Evolutionary conservation across 2,113 vertebrate species (phyloP).

Genomic region (Poecilia latipinna): DNA sequence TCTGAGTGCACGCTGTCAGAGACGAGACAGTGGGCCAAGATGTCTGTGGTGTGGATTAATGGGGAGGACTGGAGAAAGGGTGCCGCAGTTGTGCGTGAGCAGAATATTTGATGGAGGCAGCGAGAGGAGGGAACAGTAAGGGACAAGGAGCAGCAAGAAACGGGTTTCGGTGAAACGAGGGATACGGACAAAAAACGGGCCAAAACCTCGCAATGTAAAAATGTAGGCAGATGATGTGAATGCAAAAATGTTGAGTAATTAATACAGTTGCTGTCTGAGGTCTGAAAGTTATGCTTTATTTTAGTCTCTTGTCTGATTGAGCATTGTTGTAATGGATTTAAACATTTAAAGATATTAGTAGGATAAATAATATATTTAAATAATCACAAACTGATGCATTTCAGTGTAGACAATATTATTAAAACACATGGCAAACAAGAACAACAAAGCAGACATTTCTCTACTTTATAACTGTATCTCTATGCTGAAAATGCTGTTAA

Average conservation of each 20-base stretch:
- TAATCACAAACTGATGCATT: neutral
- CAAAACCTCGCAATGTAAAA: slow-evolving; percentile 44
- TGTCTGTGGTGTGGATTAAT: slow-evolving; percentile 87
- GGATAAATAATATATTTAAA: neutral
- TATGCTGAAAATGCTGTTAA: neutral
- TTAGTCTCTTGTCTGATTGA: slow-evolving; percentile 7
- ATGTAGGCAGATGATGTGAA: slow-evolving; percentile 22
- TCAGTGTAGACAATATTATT: neutral
- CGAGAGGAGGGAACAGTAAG: slow-evolving; percentile 64
- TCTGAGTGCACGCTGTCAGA: slow-evolving; percentile 69
- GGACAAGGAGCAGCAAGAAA: slow-evolving; percentile 67
- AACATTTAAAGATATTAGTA: neutral
- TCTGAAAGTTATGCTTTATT: slow-evolving; percentile 18
- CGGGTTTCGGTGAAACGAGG: slow-evolving; percentile 45
- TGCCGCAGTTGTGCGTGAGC: slow-evolving; percentile 91
- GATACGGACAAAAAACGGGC: slow-evolving; percentile 35
- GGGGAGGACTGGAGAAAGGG: slow-evolving; percentile 85
- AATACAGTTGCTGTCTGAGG: slow-evolving; percentile 30
- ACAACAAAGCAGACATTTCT: too few relatives aligned
- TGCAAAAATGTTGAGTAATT: slow-evolving; percentile 41
- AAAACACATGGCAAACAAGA: neutral
- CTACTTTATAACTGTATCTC: too few relatives aligned
- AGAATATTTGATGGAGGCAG: slow-evolving; percentile 82
- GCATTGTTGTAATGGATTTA: neutral
- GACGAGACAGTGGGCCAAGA: slow-evolving; percentile 82